phyloP scores from a whole-genome alignment of 2,888 invertebrate species.

The Phytoseiulus persimilis region DNA sequence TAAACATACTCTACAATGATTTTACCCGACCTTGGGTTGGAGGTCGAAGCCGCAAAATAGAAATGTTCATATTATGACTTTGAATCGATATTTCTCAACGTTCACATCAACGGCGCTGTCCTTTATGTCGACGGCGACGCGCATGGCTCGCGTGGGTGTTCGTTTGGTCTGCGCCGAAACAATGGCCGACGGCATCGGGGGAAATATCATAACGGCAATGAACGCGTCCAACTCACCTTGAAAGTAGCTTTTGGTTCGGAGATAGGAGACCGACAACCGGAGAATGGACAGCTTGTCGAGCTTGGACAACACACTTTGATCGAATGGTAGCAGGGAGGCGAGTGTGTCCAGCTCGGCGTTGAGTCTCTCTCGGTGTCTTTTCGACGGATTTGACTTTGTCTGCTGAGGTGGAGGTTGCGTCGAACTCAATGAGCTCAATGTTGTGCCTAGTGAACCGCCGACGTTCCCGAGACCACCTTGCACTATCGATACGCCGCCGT shows the following conservation, averaged over 20 bases:
- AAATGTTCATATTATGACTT: neutral
- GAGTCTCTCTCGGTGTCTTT: conserved; percentile 89
- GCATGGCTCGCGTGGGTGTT: neutral
- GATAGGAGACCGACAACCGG: conserved; percentile 92
- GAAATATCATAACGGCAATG: neutral
- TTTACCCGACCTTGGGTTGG: neutral
- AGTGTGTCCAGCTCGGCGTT: conserved; percentile 96
- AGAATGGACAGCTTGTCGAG: conserved; percentile 94
- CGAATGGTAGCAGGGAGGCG: conserved; percentile 86
- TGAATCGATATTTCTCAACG: neutral
- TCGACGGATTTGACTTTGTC: conserved; percentile 94
- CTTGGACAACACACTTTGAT: conserved; percentile 94
- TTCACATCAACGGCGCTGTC: neutral
- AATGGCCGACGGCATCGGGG: neutral
- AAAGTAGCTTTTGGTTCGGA: conserved; percentile 98
- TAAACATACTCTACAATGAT: neutral
- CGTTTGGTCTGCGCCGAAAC: neutral
- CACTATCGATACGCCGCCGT: neutral
- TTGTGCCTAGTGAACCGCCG: neutral
- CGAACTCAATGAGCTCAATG: neutral
- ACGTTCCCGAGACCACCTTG: neutral
- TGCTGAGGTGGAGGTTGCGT: conserved; percentile 52
- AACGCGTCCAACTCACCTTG: conserved; percentile 66
- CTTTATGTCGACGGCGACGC: neutral
- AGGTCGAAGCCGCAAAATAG: neutral